Base-by-base conservation (phyloP, 2,888 invertebrate species). In the Dorcus parallelipipedus region DNA sequence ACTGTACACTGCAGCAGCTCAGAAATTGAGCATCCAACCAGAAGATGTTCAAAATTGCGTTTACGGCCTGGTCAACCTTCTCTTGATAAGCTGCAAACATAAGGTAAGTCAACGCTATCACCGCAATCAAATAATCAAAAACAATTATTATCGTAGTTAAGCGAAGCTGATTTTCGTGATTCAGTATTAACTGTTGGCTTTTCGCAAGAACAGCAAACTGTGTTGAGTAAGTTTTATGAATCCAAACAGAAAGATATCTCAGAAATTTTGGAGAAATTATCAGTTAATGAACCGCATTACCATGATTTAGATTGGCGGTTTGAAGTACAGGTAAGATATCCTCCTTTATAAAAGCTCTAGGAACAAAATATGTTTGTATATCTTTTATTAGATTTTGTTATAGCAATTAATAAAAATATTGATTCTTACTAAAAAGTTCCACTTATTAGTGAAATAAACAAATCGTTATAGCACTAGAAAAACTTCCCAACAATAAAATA, bases 51-150 rank as follows among this genome's bases (percentile, higher is more conserved):
- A 84, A 72, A 85, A 85, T 73, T 81, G 88, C 43, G 83, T 91
- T 9, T 86, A 89, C 78, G 89, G 88, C 17, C 76, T 92, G 53
- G 83, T 90, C n/a, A 86, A 89, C 74, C 80, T 91, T 50, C 78
- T 91, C 50, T 78, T 90, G 14, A 85, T 91, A 76, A 85, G 86
- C 63, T 86, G 86, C 66, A 89, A 87, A 77, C 82, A 87, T 63
- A 86, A 86, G 79, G 87, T 87, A 75, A 79, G 78, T 78, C 38
- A 20, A 49, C 38, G 3, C 20, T 20, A 20, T 33, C 10, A 49
- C 20, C 41, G 8, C n/a, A 38, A 43, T 20, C 23, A 9, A 54
- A 45, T 23, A 9, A 42, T 14, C 3, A 8, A 14, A 42, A 42
- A 5, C 7, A 62, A 58, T 48, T 7, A 6, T 33, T 33, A 45